Conservation (phyloP, 2,888 invertebrate species). For the Encarsia formosa region DNA sequence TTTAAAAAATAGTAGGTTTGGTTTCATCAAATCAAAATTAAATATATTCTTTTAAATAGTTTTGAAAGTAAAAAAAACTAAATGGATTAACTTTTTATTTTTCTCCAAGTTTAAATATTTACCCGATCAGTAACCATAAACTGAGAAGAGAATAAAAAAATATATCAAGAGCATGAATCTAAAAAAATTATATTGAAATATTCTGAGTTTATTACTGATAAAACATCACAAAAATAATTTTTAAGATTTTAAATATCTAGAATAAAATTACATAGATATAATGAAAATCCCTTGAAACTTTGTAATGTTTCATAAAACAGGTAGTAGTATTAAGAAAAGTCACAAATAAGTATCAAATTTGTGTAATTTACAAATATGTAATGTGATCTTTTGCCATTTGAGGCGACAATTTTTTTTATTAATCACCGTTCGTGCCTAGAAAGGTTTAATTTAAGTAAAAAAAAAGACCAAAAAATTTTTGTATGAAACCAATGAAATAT, state of each 20-base stretch:
- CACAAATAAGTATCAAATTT: slow-evolving; percentile 18
- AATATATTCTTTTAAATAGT: neutral
- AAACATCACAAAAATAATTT: slow-evolving; percentile 16
- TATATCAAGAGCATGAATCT: neutral
- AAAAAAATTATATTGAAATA: neutral
- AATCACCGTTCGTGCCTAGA: slow-evolving; percentile 24
- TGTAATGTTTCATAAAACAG: neutral
- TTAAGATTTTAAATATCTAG: neutral
- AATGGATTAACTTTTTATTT: slow-evolving; percentile 1
- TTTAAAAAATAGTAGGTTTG: too few species aligned
- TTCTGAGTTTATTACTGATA: neutral
- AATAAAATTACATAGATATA: slow-evolving; percentile 15
- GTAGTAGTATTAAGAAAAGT: neutral
- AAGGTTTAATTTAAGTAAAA: slow-evolving; percentile 1
- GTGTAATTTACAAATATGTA: slow-evolving; percentile 15
- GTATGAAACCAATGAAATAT: slow-evolving; percentile 11
- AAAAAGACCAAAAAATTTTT: neutral
- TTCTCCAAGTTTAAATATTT: neutral
- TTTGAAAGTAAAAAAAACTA: neutral
- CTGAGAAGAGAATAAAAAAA: neutral
- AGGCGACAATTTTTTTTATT: slow-evolving; percentile 12
- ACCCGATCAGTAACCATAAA: neutral
- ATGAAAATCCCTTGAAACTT: slow-evolving; percentile 7
- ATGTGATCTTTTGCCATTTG: slow-evolving; percentile 18
- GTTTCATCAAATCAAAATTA: too few species aligned